A percentile compares a stretch with the other conserved stretches of the same genome.
Conservation (phyloP, 23 tunicate genomes). For the Halocynthia aurantium region DNA sequence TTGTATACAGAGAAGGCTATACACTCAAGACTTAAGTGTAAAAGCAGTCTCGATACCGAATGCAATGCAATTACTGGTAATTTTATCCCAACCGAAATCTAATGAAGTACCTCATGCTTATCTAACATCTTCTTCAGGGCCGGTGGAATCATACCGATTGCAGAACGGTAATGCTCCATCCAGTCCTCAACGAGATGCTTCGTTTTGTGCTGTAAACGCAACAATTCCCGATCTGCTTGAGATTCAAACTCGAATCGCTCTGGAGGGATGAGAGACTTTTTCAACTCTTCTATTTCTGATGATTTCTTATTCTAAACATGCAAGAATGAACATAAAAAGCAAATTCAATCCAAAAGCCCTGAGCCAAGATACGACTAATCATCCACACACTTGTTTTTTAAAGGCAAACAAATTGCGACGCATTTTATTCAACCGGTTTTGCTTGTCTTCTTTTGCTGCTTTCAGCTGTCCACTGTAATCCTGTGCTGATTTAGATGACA, state of each 20-base stretch:
- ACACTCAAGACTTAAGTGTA: too few species aligned
- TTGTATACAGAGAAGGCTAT: too few species aligned
- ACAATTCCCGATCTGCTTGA: conserved; percentile 82
- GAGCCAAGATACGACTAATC: not conserved
- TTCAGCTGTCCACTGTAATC: conserved; percentile 17
- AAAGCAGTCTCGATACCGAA: too few species aligned
- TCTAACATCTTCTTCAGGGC: conserved; percentile 53
- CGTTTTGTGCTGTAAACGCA: conserved; percentile 40
- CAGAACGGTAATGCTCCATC: conserved; percentile 83
- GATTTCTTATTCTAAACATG: conserved; percentile 23
- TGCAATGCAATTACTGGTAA: too few species aligned
- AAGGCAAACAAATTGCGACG: conserved; percentile 18
- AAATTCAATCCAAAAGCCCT: not conserved
- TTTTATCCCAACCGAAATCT: too few species aligned
- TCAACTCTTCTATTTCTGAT: conserved; percentile 54
- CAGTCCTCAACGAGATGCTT: conserved; percentile 63
- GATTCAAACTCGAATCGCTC: conserved; percentile 90
- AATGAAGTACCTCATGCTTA: conserved; percentile 36
- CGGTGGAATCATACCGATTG: conserved; percentile 63
- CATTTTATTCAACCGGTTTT: not conserved
- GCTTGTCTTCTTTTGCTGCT: conserved; percentile 7
- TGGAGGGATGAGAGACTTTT: conserved; percentile 53
- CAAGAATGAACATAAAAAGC: not conserved
- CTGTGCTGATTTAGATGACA: conserved; percentile 39
- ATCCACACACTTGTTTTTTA: conserved; percentile 10